Conservation (phyloP, 2,888 invertebrate species). For the Phengaris alcon region DNA sequence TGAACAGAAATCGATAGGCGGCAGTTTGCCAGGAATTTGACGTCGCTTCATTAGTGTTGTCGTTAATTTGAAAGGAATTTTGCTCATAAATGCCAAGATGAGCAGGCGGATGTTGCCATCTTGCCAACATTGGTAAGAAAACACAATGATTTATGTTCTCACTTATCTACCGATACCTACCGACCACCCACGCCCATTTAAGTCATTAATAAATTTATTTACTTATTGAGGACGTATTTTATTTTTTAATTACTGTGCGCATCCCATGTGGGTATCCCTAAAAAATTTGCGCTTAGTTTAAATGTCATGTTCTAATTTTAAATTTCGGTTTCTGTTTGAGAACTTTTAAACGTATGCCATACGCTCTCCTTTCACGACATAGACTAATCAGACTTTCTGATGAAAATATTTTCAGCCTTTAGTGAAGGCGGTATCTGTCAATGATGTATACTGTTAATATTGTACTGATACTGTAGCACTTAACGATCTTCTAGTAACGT, state of each 20-base stretch:
- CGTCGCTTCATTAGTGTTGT: constrained; percentile 14
- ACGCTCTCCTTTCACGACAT: too few species aligned
- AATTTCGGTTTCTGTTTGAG: too few species aligned
- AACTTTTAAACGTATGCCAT: too few species aligned
- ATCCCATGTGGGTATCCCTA: too few species aligned
- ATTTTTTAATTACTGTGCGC: background rate
- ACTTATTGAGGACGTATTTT: background rate
- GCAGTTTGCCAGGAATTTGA: constrained; percentile 10
- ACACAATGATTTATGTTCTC: background rate
- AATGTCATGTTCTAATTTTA: too few species aligned
- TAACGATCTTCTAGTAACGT: too few species aligned
- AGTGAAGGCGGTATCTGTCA: too few species aligned
- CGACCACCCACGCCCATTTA: background rate
- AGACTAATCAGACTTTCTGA: too few species aligned
- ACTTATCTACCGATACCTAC: background rate
- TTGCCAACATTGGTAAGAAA: background rate
- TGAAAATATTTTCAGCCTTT: too few species aligned
- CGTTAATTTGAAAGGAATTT: constrained; percentile 14
- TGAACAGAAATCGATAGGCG: background rate
- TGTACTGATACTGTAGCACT: too few species aligned
- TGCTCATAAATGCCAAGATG: constrained; percentile 16
- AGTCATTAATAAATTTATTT: background rate
- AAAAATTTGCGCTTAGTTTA: too few species aligned
- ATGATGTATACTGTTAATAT: too few species aligned
- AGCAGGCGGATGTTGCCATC: background rate